Base-by-base conservation (phyloP, 2,113 vertebrate species). In the Gymnocephalus cernua region DNA sequence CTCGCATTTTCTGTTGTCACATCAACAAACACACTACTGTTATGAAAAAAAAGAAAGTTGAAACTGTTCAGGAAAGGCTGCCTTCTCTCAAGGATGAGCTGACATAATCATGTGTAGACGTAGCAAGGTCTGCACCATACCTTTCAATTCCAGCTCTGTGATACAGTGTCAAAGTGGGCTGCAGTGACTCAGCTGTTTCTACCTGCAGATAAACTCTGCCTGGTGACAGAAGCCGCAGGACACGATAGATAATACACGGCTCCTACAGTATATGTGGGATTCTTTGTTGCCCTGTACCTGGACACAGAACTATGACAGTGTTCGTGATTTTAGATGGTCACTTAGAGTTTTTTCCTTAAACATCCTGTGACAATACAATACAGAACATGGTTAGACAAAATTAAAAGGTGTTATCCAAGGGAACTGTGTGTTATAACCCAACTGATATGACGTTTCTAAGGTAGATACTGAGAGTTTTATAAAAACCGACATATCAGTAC, bases 141-240 rank as follows among this genome's bases (percentile, higher is more conserved):
- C 35, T 57, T 3, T 21, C 6, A 25, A 25, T 11, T 27, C 10
- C 27, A n/a, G 47, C 15, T 65, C 25, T 61, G 23, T 29, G 11
- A 63, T 58, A 51, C 73, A 29, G 57, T 45, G 29, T 63, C 19
- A 27, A 44, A 48, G 38, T 41, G 56, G 54, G 64, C 92, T 84
- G 85, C 89, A 86, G 88, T 94, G 92, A 94, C 87, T 94, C 93
- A 90, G 91, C 93, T 67, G 69, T 80, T 92, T 91, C 18, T 76
- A 23, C 57, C 68, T 82, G 70, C 81, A 86, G n/a, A 14, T 48
- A 47, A 84, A 82, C 58, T 90, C 84, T 91, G 90, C 91, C 72
- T 66, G 84, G 92, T 67, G 89, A 92, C 90, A 91, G 84, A 48
- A 69, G 63, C 82, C 80, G 84, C 89, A 83, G 74, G 44, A 86